Evolutionary conservation across 2,888 invertebrate species (phyloP).

Genomic region (Gortyna flavago): DNA sequence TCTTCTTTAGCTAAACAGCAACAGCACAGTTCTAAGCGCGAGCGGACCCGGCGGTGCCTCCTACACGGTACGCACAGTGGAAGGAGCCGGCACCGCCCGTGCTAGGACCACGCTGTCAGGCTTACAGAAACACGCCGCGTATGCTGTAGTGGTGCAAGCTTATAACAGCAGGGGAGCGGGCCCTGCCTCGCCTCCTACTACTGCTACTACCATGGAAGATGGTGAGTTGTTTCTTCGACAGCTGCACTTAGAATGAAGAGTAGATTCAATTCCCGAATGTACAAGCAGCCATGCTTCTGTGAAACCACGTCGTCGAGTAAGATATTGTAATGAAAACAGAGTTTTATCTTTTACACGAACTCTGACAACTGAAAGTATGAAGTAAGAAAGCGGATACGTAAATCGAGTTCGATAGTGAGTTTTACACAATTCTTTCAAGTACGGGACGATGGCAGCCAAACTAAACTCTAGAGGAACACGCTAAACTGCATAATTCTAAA

Average conservation of each 20-base stretch:
- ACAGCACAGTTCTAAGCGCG: slow-evolving; percentile 84
- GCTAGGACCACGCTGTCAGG: slow-evolving; percentile 91
- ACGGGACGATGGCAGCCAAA: background rate
- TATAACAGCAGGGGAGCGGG: slow-evolving; percentile 96
- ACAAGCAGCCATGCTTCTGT: background rate
- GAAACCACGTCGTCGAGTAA: background rate
- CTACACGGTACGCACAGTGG: slow-evolving; percentile 94
- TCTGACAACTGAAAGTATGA: background rate
- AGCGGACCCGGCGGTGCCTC: slow-evolving; percentile 88
- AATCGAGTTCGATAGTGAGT: background rate
- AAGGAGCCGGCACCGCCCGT: slow-evolving; percentile 93
- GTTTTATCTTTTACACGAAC: background rate
- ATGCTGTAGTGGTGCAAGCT: slow-evolving; percentile 95
- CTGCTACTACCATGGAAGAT: slow-evolving; percentile 95
- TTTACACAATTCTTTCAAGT: background rate
- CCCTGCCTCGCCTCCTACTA: slow-evolving; percentile 94
- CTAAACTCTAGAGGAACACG: background rate
- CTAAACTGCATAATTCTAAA: background rate
- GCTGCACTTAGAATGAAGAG: background rate
- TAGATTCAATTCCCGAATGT: background rate
- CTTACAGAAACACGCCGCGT: slow-evolving; percentile 94
- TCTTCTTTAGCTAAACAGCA: slow-evolving; percentile 81
- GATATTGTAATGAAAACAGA: background rate
- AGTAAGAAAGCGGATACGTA: background rate
- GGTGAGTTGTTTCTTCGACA: slow-evolving; percentile 85